These are phyloP conservation scores for Kryptolebias marmoratus DNA, from an alignment of 2,113 vertebrate genomes.

Conservation along the genomic window DNA sequence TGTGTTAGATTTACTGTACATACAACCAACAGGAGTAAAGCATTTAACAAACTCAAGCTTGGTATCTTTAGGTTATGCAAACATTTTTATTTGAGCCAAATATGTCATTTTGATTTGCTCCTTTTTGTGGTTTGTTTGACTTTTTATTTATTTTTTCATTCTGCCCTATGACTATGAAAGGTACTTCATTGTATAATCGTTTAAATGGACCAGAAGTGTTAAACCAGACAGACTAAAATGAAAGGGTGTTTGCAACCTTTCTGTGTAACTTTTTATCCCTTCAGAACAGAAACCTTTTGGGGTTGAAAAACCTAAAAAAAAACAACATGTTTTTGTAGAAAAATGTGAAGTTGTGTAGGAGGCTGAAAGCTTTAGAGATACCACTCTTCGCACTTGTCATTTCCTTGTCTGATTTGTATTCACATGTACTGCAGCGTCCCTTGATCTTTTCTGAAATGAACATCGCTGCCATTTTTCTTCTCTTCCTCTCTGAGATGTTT, in stretches of 20 bases:
- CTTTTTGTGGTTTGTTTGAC: no score
- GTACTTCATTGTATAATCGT: background rate
- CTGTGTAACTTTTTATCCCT: background rate
- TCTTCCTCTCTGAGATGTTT: constrained; percentile 36
- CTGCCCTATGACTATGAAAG: no score
- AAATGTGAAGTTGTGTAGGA: constrained; percentile 12
- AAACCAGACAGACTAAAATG: background rate
- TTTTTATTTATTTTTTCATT: no score
- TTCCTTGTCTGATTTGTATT: constrained; percentile 30
- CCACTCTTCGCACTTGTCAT: background rate
- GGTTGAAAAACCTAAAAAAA: background rate
- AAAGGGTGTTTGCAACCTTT: background rate
- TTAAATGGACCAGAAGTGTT: background rate
- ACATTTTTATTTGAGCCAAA: no score
- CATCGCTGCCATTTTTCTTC: constrained; percentile 44
- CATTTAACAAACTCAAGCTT: no score
- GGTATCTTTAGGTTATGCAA: no score
- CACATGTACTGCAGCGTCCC: constrained; percentile 30
- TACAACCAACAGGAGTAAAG: no score
- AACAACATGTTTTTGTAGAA: background rate
- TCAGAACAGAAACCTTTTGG: background rate
- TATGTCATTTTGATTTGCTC: no score
- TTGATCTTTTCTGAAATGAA: constrained; percentile 35
- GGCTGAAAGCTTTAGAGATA: constrained; percentile 14
- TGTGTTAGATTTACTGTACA: no score